Percentiles rank a stretch among this genome's conserved stretches.
These are phyloP conservation scores for Anguilla megastoma DNA, from an alignment of 2,797 vertebrate genomes.

Conservation along the genomic window DNA sequence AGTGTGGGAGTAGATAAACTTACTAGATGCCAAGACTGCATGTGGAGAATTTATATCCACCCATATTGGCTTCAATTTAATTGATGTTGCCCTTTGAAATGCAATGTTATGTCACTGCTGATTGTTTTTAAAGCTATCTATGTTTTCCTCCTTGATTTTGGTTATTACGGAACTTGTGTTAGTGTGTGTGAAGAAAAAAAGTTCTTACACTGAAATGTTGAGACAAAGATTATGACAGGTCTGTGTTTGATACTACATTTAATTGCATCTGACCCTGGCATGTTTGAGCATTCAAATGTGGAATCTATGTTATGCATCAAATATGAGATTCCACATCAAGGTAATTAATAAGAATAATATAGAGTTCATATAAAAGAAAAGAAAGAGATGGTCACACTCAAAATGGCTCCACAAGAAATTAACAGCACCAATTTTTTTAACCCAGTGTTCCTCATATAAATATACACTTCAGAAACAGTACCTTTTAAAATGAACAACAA, in stretches of 20 bases:
- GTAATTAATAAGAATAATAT: not conserved
- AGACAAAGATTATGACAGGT: not conserved
- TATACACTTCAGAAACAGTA: not conserved
- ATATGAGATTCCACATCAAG: not conserved
- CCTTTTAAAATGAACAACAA: not conserved
- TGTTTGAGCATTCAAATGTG: too few species aligned
- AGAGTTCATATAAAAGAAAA: not conserved
- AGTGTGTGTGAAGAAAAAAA: not conserved
- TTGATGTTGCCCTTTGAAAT: not conserved
- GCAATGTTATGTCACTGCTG: not conserved
- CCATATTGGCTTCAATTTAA: not conserved
- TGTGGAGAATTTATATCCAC: not conserved
- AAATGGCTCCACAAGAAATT: not conserved
- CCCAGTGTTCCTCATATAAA: not conserved
- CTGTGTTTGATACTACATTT: not conserved
- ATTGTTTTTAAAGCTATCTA: not conserved
- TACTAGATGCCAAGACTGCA: not conserved
- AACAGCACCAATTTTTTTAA: not conserved
- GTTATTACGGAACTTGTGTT: not conserved
- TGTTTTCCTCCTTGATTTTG: not conserved
- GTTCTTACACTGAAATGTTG: not conserved
- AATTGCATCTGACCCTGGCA: not conserved
- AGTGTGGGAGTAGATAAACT: not conserved
- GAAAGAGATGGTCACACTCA: not conserved
- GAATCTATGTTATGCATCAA: not conserved